Conservation (phyloP, 2,888 invertebrate genomes). For the Diploptera punctata region DNA sequence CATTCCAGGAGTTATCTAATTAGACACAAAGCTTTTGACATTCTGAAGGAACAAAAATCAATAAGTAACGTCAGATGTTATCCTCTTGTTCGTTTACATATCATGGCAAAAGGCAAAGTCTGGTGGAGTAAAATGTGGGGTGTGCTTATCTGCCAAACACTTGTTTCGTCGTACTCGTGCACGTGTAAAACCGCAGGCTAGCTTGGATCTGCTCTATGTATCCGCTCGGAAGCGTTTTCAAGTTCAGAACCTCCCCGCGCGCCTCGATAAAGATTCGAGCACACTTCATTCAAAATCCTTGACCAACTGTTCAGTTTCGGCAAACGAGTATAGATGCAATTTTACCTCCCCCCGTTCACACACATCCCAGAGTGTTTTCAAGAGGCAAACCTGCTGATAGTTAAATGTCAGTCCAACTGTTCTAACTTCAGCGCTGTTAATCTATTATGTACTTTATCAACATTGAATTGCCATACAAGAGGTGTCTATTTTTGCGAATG, state of each 20-base stretch:
- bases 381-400: neutral
- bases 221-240: constrained; percentile 15
- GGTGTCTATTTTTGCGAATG: too few relatives aligned
- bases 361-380: neutral
- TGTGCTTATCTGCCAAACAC: neutral
- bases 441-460: too few relatives aligned
- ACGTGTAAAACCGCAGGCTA: constrained; percentile 18
- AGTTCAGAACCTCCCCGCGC: constrained; percentile 19
- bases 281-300: constrained; percentile 27
- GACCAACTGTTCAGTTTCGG: constrained; percentile 36
- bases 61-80: too few relatives aligned
- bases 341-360: neutral
- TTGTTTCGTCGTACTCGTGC: neutral
- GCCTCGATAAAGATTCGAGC: constrained; percentile 28
- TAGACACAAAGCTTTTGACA: too few relatives aligned
- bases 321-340: neutral
- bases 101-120: neutral
- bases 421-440: neutral
- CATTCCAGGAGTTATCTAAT: too few relatives aligned
- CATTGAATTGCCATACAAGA: too few relatives aligned
- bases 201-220: too few relatives aligned
- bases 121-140: too few relatives aligned
- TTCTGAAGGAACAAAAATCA: too few relatives aligned
- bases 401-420: constrained; percentile 5
- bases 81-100: neutral